Percentiles rank a stretch among this genome's conserved stretches.
Evolutionary conservation across 2,888 invertebrate species (phyloP).

Genomic region (Matsumyia berberina): DNA sequence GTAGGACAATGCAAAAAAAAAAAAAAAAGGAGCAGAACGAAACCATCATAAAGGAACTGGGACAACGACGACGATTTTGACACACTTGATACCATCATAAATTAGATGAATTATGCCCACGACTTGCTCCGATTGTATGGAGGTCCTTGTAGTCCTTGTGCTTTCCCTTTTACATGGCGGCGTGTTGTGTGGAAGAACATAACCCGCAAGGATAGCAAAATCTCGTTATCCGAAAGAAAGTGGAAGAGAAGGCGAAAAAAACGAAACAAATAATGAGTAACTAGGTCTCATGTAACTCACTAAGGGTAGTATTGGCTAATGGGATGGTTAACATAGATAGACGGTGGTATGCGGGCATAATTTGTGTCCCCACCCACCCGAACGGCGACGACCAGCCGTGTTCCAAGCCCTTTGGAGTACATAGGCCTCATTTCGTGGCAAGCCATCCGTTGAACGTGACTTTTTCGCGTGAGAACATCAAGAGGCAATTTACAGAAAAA

Average conservation of each 20-base stretch:
- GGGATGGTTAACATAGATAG: conserved; percentile 50
- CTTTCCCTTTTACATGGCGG: background rate
- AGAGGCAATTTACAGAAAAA: conserved; percentile 57
- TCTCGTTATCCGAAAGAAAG: conserved; percentile 43
- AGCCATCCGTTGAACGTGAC: conserved; percentile 74
- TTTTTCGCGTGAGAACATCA: conserved; percentile 73
- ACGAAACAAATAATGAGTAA: conserved; percentile 63
- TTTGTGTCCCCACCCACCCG: conserved; percentile 9
- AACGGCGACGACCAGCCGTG: background rate
- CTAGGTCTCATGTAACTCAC: conserved; percentile 63
- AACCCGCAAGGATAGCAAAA: conserved; percentile 32
- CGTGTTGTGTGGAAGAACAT: conserved; percentile 27
- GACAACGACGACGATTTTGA: conserved; percentile 47
- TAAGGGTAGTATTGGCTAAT: conserved; percentile 51
- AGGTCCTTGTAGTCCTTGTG: background rate
- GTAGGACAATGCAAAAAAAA: conserved; percentile 53
- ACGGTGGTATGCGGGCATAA: conserved; percentile 30
- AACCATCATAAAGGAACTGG: conserved; percentile 38
- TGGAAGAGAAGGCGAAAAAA: conserved; percentile 23
- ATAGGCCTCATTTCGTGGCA: conserved; percentile 70
- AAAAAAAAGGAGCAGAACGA: conserved; percentile 4
- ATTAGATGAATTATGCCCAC: conserved; percentile 70
- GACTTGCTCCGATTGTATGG: conserved; percentile 51
- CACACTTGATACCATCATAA: conserved; percentile 63
- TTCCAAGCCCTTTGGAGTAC: conserved; percentile 45